phyloP scores from a whole-genome alignment of 53 echinoderm and acorn worm genomes.

The Hippasteria phrygiana region DNA sequence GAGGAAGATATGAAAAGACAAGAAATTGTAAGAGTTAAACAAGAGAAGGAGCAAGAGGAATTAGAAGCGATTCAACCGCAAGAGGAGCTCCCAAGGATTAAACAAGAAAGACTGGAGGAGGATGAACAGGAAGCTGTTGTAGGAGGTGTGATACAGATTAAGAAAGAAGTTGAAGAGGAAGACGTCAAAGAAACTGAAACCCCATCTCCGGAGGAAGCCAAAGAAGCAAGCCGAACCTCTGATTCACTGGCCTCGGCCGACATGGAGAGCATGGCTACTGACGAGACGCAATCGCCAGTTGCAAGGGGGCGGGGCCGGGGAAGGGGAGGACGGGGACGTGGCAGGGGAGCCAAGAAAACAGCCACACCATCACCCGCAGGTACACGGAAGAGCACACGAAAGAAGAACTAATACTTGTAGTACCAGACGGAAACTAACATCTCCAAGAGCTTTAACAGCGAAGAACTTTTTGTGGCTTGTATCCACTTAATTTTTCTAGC shows the following conservation, averaged over 20 bases:
- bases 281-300: slow-evolving; percentile 2
- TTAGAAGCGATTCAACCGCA: slow-evolving; percentile 30
- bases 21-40: slow-evolving; percentile 63
- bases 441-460: too few species aligned
- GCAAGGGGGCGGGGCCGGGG: slow-evolving; percentile 63
- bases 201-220: not conserved
- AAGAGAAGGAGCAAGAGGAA: slow-evolving; percentile 43
- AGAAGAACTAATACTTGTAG: slow-evolving; percentile 13
- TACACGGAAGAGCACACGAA: slow-evolving; percentile 68
- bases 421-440: too few species aligned
- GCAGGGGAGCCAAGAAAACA: slow-evolving; percentile 68
- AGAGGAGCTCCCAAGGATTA: not conserved
- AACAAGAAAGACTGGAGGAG: not conserved
- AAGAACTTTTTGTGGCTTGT: too few species aligned
- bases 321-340: slow-evolving; percentile 51
- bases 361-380: slow-evolving; percentile 48
- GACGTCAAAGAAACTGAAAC: slow-evolving; percentile 10
- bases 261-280: slow-evolving; percentile 26
- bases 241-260: not conserved
- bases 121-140: slow-evolving; percentile 4
- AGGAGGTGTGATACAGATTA: not conserved
- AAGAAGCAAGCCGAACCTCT: slow-evolving; percentile 39
- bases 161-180: not conserved
- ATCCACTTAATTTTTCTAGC: too few species aligned
- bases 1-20: slow-evolving; percentile 11